These are phyloP conservation scores for Hydrolagus affinis DNA, from an alignment of 2,113 vertebrate genomes.

Conservation along the genomic window DNA sequence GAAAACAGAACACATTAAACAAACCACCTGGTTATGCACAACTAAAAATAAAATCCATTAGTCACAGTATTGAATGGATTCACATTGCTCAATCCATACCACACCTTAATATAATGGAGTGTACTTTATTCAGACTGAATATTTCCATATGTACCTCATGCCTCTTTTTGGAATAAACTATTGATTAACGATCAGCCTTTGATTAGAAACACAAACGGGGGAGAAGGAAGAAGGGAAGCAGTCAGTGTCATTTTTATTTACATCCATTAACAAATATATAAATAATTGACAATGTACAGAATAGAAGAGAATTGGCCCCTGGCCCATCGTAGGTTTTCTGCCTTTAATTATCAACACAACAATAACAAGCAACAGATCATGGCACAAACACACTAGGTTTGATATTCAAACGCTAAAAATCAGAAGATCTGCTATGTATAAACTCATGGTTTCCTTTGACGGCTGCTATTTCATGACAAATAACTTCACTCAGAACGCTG, in stretches of 20 bases:
- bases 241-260: slow-evolving; percentile 27
- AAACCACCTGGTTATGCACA: not conserved
- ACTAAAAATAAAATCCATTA: not conserved
- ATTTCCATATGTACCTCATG: not conserved
- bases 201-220: slow-evolving; percentile 20
- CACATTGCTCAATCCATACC: not conserved
- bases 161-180: slow-evolving; percentile 11
- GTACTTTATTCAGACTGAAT: not conserved
- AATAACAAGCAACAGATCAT: slow-evolving; percentile 26
- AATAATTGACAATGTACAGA: slow-evolving; percentile 20
- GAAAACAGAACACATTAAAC: not conserved
- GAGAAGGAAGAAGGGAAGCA: slow-evolving; percentile 20
- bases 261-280: slow-evolving; percentile 31
- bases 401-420: not conserved
- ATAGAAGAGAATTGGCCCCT: slow-evolving; percentile 15
- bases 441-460: not conserved
- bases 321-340: slow-evolving; percentile 1
- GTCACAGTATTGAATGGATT: not conserved
- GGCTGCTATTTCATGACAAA: not conserved
- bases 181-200: slow-evolving; percentile 21
- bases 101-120: not conserved
- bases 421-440: not conserved
- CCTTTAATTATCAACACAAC: too few relatives aligned
- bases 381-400: not conserved
- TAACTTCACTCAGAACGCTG: not conserved